Evolutionary conservation across 1,140 invertebrate species (phyloP).

Genomic region (Callitettix versicolor): DNA sequence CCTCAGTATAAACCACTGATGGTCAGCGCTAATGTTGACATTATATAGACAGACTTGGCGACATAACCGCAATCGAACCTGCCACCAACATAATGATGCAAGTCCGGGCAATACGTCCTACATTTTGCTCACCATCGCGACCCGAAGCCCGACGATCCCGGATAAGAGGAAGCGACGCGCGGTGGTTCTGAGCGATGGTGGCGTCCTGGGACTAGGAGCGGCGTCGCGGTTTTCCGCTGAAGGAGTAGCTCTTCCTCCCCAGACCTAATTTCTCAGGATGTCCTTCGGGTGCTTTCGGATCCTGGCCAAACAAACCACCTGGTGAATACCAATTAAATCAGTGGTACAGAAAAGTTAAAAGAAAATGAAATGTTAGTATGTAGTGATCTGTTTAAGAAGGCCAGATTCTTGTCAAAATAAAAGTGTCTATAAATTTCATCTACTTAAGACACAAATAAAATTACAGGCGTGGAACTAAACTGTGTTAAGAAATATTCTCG

Average conservation of each 20-base stretch:
- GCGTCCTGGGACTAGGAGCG: conserved; percentile 5
- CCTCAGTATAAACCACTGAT: too few relatives aligned
- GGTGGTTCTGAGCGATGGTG: background rate
- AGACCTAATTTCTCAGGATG: conserved; percentile 6
- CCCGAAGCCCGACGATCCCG: conserved; percentile 5
- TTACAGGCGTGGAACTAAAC: too few relatives aligned
- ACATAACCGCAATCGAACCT: too few relatives aligned
- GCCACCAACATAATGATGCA: too few relatives aligned
- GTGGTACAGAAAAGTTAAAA: background rate
- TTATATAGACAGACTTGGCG: too few relatives aligned
- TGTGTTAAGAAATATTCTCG: too few relatives aligned
- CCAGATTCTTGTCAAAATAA: too few relatives aligned
- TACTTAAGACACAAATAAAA: too few relatives aligned
- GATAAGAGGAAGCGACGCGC: conserved; percentile 10
- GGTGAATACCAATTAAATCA: conserved; percentile 3
- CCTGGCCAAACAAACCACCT: conserved; percentile 11
- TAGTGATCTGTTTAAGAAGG: background rate
- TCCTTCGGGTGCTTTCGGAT: background rate
- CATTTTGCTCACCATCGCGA: conserved; percentile 4
- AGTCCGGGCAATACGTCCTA: too few relatives aligned
- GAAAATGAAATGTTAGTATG: background rate
- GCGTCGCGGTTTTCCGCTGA: conserved; percentile 9
- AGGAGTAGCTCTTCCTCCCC: conserved; percentile 5
- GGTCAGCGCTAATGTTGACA: too few relatives aligned
- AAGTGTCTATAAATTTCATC: too few relatives aligned